Percentiles rank a stretch among this genome's conserved stretches.
Conservation (phyloP, 2,888 invertebrate species). For the Masnerella sp. region DNA sequence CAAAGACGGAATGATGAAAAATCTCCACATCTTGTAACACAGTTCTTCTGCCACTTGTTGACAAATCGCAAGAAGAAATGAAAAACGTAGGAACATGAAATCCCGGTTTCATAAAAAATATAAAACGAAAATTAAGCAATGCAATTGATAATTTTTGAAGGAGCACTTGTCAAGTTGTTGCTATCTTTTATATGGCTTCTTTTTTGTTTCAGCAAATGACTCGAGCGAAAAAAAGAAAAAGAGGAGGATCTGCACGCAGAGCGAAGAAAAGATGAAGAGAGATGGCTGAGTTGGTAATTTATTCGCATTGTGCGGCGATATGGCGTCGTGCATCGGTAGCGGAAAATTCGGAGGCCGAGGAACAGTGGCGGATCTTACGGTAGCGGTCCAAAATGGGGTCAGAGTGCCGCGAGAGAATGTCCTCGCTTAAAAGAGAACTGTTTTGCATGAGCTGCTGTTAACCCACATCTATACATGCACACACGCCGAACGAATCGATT, state of each 20-base stretch:
- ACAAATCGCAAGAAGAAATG: too few species aligned
- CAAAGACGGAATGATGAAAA: too few species aligned
- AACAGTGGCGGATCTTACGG: slow-evolving; percentile 42
- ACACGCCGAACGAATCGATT: slow-evolving; percentile 59
- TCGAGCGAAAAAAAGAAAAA: slow-evolving; percentile 3
- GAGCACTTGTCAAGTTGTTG: too few species aligned
- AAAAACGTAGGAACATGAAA: too few species aligned
- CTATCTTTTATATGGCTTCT: too few species aligned
- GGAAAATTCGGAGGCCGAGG: slow-evolving; percentile 45
- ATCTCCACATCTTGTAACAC: too few species aligned
- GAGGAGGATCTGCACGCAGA: slow-evolving; percentile 4
- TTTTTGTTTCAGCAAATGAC: too few species aligned
- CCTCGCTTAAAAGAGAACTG: slow-evolving; percentile 67
- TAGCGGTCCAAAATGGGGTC: slow-evolving; percentile 59
- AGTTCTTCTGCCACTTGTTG: too few species aligned
- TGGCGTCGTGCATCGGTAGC: too few species aligned
- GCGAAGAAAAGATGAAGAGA: slow-evolving; percentile 25
- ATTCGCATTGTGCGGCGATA: slow-evolving; percentile 41
- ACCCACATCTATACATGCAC: slow-evolving; percentile 68
- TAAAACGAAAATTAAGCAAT: too few species aligned
- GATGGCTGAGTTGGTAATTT: slow-evolving; percentile 44
- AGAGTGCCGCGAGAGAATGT: slow-evolving; percentile 63
- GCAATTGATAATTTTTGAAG: too few species aligned
- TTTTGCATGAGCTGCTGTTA: slow-evolving; percentile 71
- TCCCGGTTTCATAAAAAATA: too few species aligned